Evolutionary conservation across 2,113 vertebrate genomes (phyloP), one percentile per base, ranked within the genome.

Genomic region (Ranitomeya variabilis): DNA sequence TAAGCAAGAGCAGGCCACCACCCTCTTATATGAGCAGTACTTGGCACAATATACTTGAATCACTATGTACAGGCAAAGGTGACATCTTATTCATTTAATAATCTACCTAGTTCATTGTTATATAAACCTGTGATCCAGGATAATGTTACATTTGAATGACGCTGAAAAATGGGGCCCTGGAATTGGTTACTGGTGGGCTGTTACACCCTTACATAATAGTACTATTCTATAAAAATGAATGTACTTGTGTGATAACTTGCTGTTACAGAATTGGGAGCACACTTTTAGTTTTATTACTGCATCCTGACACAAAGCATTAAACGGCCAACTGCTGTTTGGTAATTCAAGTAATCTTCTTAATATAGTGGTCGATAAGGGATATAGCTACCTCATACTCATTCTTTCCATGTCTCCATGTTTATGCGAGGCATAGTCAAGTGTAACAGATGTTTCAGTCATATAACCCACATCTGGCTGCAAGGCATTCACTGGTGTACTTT

Each of bases 401-500:
- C 80, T 81, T 57, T 74, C n/a, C 59, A 77, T 83, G 81, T 88
- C 2, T 87, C 69, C 74, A 37, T 77, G 67, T 88, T 88, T 88
- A 87, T 73, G 81, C 52, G 87, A 55, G 85, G 55, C 69, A 37
- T 21, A 66, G 87, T 83, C 83, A 90, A 92, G 91, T 57, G 88
- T 60, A 91, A 90, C 91, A 91, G 90, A 91, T 93, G 91, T 89
- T 92, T 91, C 83, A 69, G 85, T 86, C 88, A 79, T 86, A 90
- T 91, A 93, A 83, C 89, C 64, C 86, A 90, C 91, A 93, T 90
- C 91, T 93, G 92, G 92, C 90, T 92, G 90, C 86, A 90, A 89
- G 78, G 86, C 82, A 89, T 69, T 85, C 79, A 90, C 74, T 90
- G 91, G 90, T 91, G 87, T 92, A 91, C 62, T 8, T 76, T 92